These are phyloP conservation scores for Nansenia antarctica DNA, from an alignment of 2,113 vertebrate genomes.

Conservation along the genomic window DNA sequence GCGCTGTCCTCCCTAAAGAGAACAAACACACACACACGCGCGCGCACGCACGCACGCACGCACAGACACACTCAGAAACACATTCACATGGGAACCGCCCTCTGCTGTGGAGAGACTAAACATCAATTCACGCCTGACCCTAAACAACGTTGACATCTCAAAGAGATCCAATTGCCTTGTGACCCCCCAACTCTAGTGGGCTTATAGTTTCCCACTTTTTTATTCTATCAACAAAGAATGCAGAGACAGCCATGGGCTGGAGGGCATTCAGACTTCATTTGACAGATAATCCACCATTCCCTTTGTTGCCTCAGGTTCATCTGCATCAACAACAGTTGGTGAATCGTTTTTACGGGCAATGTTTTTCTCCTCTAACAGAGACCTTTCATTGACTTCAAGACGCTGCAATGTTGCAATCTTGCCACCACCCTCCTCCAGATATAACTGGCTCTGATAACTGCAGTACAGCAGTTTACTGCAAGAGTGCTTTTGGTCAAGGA, in stretches of 20 bases:
- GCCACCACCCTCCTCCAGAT: background rate
- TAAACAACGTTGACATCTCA: conserved; percentile 49
- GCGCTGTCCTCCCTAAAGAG: background rate
- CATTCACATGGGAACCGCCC: conserved; percentile 4
- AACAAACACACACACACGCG: background rate
- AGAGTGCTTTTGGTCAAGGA: conserved; percentile 21
- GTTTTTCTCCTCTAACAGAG: background rate
- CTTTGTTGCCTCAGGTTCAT: conserved; percentile 4
- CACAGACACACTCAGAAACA: conserved; percentile 12
- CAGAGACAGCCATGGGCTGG: background rate
- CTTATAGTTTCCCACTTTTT: conserved; percentile 4
- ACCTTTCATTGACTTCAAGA: background rate
- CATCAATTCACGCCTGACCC: conserved; percentile 44
- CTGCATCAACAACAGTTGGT: background rate
- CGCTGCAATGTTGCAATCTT: background rate
- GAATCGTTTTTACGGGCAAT: background rate
- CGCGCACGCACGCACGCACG: background rate
- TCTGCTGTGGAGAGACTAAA: conserved; percentile 13
- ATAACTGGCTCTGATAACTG: background rate
- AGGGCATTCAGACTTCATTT: conserved; percentile 27
- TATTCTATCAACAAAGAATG: conserved; percentile 40
- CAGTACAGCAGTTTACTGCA: background rate
- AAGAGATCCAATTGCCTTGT: conserved; percentile 50
- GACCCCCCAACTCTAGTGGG: conserved; percentile 22
- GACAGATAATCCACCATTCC: conserved; percentile 14